These are phyloP conservation scores for Dendrocincla tyrannina DNA, from an alignment of 2,797 vertebrate species.

Conservation along the genomic window DNA sequence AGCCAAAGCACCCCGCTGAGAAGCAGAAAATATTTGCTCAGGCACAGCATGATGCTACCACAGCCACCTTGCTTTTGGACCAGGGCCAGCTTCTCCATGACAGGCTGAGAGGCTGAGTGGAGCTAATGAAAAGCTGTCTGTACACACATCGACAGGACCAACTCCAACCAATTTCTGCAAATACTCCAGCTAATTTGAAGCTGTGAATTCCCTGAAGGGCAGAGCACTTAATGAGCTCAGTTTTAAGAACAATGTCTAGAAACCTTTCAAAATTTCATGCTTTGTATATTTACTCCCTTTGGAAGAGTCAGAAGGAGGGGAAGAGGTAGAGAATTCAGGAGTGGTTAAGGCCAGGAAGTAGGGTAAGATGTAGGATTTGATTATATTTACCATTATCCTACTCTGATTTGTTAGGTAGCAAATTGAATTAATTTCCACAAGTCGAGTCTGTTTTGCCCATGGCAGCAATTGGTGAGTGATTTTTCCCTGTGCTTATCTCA, in stretches of 20 bases:
- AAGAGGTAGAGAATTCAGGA: not conserved
- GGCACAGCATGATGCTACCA: not conserved
- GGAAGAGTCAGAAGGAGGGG: not conserved
- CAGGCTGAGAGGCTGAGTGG: not conserved
- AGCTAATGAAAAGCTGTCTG: not conserved
- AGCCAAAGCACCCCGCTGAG: not conserved
- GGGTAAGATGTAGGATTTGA: not conserved
- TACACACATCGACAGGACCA: not conserved
- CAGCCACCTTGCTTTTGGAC: not conserved
- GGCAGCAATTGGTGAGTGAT: not conserved
- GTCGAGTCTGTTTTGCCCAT: not conserved
- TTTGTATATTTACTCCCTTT: not conserved
- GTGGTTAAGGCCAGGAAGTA: not conserved
- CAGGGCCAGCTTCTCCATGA: not conserved
- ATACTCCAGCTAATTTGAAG: not conserved
- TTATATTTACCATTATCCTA: not conserved
- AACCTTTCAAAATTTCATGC: not conserved
- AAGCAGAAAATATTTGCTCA: constrained; percentile 7
- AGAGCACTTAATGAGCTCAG: not conserved
- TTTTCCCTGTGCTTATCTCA: not conserved
- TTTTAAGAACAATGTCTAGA: not conserved
- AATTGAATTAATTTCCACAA: not conserved
- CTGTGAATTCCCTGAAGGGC: not conserved
- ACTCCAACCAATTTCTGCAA: not conserved
- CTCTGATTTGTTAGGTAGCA: not conserved